These are phyloP conservation scores for Caradrina kadenii DNA, from an alignment of 2,888 invertebrate genomes.

Conservation along the genomic window DNA sequence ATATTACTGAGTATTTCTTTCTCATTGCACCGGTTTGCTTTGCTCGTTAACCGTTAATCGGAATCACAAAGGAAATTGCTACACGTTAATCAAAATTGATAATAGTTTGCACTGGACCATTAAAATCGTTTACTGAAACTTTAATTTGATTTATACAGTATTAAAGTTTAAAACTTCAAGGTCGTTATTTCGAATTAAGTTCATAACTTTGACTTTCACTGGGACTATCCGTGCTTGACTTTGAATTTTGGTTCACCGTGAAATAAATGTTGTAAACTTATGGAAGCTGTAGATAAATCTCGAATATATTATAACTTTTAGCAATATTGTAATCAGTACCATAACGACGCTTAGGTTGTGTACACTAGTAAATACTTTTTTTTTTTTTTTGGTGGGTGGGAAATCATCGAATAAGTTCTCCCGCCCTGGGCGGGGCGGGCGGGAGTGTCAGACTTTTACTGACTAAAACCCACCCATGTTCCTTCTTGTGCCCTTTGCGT, in stretches of 20 bases:
- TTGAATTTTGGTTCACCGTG: constrained; percentile 50
- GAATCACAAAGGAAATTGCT: constrained; percentile 48
- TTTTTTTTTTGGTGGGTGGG: too few species aligned
- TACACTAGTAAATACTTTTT: neutral
- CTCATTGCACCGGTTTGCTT: constrained; percentile 61
- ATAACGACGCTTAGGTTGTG: neutral
- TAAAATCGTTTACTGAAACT: constrained; percentile 55
- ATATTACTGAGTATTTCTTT: constrained; percentile 67
- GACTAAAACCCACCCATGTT: too few species aligned
- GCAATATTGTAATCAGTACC: constrained; percentile 4
- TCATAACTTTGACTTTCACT: constrained; percentile 58
- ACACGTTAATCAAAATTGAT: constrained; percentile 51
- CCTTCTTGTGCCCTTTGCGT: too few species aligned
- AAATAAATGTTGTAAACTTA: constrained; percentile 50
- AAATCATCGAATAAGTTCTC: too few species aligned
- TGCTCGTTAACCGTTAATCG: constrained; percentile 51
- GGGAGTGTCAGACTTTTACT: too few species aligned
- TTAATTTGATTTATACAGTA: constrained; percentile 58
- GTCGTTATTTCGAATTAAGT: constrained; percentile 61
- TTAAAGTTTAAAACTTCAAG: constrained; percentile 62
- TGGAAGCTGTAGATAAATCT: constrained; percentile 20
- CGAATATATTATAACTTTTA: constrained; percentile 9
- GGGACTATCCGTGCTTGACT: constrained; percentile 51
- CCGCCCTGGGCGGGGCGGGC: too few species aligned
- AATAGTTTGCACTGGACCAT: constrained; percentile 22